A percentile compares a stretch with the other conserved stretches of the same genome.
phyloP scores from a whole-genome alignment of 2,888 invertebrate species.

The Blera fallax region DNA sequence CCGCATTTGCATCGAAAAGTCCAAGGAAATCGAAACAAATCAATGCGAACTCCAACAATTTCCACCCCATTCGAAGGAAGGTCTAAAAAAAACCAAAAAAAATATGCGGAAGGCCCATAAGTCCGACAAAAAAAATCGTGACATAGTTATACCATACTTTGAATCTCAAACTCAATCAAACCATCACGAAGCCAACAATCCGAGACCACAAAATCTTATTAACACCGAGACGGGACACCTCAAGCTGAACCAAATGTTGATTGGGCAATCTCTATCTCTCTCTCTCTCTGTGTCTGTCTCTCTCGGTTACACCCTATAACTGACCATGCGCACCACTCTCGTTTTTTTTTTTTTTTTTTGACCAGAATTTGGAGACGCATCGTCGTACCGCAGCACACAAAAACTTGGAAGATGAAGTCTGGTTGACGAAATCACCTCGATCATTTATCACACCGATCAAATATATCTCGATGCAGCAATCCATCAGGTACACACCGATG shows the following conservation, averaged over 20 bases:
- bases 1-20: background rate
- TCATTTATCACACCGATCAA: background rate
- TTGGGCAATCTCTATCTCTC: constrained; percentile 12
- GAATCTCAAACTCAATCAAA: constrained; percentile 19
- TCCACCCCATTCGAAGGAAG: constrained; percentile 1
- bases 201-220: constrained; percentile 60
- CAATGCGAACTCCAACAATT: background rate
- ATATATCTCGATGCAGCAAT: constrained; percentile 2
- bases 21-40: background rate
- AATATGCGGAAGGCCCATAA: constrained; percentile 50
- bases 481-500: background rate
- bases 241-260: constrained; percentile 44
- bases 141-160: constrained; percentile 29
- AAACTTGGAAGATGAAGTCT: background rate
- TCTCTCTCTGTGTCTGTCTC: background rate
- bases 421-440: constrained; percentile 23
- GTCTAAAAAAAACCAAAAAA: background rate
- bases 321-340: background rate
- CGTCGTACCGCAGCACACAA: background rate
- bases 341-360: background rate
- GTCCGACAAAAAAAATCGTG: constrained; percentile 7
- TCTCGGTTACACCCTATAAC: background rate
- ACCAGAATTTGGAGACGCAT: constrained; percentile 7
- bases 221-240: constrained; percentile 11
- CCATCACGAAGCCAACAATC: constrained; percentile 8